Evolutionary conservation across 2,888 invertebrate genomes (phyloP), one percentile per base, ranked within the genome.

Genomic region (Cremastinae sp.): DNA sequence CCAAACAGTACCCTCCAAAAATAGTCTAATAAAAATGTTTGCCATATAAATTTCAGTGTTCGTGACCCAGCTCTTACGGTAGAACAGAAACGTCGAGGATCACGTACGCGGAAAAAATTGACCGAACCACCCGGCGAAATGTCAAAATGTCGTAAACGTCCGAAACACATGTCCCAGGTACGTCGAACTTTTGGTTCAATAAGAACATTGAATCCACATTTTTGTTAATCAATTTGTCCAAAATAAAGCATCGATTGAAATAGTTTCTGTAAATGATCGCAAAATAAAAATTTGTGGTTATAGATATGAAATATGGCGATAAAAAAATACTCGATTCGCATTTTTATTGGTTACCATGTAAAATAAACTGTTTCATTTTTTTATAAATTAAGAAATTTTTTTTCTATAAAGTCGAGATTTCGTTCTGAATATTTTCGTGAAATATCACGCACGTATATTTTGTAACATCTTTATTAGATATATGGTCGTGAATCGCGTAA

Each of bases 81-180:
- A 72, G 72, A 64, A 18, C 62, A 56, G 37, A 22, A 47, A 68
- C 7, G 18, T 55, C 37, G 16, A 55, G 65, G 10, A 35, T 47
- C 28, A 61, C 9, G 18, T 47, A 49, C 9, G 35, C 10, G n/a
- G 7, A 53, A n/a, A 10, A 65, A 35, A 55, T 35, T 37, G 18
- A n/a, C 7, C 16, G 18, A n/a, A 51, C 8, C 18, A 35, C 39
- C 64, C 14, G 12, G 12, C 47, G 45, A 56, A 41, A 10, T 55
- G 66, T 66, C 39, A 41, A 61, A 35, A 39, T 14, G 16, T 28
- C 12, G 47, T 14, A 39, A 62, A 14, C 5, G 35, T 51, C 20
- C 49, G 41, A 64, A 41, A 47, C 80, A 80, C 81, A 80, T 82
- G 80, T 81, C 75, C 75, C 18, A 81, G 81, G 83, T 83, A 80